Base-by-base conservation (phyloP, 2,888 invertebrate species). In the Leptinotarsa tumamoca region DNA sequence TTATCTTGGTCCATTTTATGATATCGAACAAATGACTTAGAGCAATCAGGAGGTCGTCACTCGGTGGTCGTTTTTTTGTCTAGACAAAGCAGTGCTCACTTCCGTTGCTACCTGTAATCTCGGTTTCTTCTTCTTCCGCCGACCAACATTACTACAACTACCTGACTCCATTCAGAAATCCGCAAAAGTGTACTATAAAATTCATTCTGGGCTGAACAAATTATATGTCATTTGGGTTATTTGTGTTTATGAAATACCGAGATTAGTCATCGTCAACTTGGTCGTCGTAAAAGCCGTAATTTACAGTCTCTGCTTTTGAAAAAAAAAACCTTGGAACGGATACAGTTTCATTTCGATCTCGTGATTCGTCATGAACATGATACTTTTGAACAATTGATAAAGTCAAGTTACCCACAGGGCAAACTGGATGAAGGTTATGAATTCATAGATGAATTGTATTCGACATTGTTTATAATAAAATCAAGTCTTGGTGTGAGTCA, bases 81-180 rank as follows among this genome's bases (percentile, higher is more conserved):
- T 81, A 81, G 81, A 82, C 81, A 77, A 74, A 78, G 74, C 72
- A 43, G 21, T 58, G 58, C 70, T 79, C 78, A 80, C 79, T 82
- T 83, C 82, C 83, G 81, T 79, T 80, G 81, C 82, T 81, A 82
- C 82, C 82, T 80, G 82, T 81, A 81, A 80, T 78, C 71, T 75
- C 67, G 61, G 72, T 78, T 78, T 75, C 71, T 76, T 69, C 68
- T 75, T 54, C 61, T 72, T 69, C 72, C 69, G 72, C 50, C 73
- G 73, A 71, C 52, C 33, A 54, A 54, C 54, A 71, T 68, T 75
- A 68, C 75, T 72, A 68, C 50, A 58, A 43, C 74, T 75, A 75
- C 75, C 72, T 75, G 75, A 13, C 66, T 43, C 68, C 75, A 72
- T 75, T 75, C 72, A 75, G 49, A 33, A 75, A 67, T 66, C 69